These are phyloP conservation scores for Mesopsocus fuscifrons DNA, from an alignment of 2,888 invertebrate genomes.

Conservation along the genomic window DNA sequence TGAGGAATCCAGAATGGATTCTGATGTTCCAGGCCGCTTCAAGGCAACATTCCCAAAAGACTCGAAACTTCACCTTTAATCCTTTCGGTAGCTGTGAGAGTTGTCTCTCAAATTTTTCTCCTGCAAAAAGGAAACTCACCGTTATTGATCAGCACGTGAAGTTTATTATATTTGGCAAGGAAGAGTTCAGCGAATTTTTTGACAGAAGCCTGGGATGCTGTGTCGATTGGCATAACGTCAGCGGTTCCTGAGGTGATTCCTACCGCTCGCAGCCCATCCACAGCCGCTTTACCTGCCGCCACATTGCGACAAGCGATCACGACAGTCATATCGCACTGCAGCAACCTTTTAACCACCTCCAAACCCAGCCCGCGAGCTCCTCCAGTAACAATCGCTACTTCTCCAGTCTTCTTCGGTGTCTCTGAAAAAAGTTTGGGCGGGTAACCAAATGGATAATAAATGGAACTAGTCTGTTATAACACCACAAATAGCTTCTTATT, in stretches of 20 bases:
- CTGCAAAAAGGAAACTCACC: slow-evolving; percentile 36
- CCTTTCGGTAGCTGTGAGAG: too few species aligned
- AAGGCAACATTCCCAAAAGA: too few species aligned
- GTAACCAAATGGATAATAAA: too few species aligned
- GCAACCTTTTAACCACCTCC: slow-evolving; percentile 52
- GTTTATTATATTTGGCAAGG: slow-evolving; percentile 37
- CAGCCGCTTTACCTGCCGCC: slow-evolving; percentile 30
- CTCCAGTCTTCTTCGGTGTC: slow-evolving; percentile 39
- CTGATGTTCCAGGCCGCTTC: too few species aligned
- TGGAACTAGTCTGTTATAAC: too few species aligned
- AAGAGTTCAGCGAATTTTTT: slow-evolving; percentile 50
- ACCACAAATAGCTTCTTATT: too few species aligned
- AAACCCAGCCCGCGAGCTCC: slow-evolving; percentile 72
- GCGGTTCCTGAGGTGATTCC: slow-evolving; percentile 36
- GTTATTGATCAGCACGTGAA: slow-evolving; percentile 65
- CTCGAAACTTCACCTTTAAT: too few species aligned
- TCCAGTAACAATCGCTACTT: slow-evolving; percentile 67
- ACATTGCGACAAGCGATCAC: slow-evolving; percentile 54
- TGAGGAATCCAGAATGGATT: too few species aligned
- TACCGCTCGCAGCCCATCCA: slow-evolving; percentile 28
- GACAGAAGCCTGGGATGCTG: slow-evolving; percentile 57
- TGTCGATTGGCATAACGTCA: slow-evolving; percentile 49
- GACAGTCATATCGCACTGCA: slow-evolving; percentile 59
- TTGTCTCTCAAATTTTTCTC: too few species aligned
- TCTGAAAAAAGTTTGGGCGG: too few species aligned